A percentile compares a stretch with the other conserved stretches of the same genome.
These are phyloP conservation scores for Caenorhabditis tropicalis DNA, from an alignment of 1,140 invertebrate genomes.

Conservation along the genomic window DNA sequence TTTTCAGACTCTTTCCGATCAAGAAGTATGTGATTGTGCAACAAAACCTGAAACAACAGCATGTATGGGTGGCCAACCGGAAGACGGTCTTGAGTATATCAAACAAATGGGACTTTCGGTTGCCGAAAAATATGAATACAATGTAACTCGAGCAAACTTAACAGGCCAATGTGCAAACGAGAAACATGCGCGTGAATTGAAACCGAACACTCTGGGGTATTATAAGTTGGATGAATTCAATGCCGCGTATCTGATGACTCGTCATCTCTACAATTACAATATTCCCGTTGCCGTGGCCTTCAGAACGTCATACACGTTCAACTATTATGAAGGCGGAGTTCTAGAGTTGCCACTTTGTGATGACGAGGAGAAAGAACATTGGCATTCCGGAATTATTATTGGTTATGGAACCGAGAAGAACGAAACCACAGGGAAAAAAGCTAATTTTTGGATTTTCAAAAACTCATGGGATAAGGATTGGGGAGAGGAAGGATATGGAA, in stretches of 20 bases:
- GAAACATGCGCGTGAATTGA: neutral
- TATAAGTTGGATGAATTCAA: neutral
- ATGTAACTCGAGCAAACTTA: neutral
- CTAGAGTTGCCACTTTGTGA: neutral
- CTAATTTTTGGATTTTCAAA: neutral
- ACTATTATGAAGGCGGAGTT: neutral
- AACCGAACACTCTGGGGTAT: neutral
- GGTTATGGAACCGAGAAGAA: neutral
- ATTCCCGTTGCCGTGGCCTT: neutral
- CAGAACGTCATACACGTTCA: neutral
- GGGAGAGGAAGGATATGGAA: neutral
- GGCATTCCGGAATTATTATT: neutral
- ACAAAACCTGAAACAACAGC: neutral
- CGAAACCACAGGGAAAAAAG: neutral
- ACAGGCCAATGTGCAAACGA: neutral
- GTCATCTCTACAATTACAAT: neutral
- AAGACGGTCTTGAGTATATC: neutral
- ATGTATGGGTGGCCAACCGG: neutral
- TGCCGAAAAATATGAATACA: neutral
- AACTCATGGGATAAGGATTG: neutral
- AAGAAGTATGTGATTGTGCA: constrained; percentile 30
- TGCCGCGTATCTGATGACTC: neutral
- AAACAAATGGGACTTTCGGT: neutral
- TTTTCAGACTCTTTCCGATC: constrained; percentile 14
- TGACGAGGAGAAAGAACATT: neutral